Conservation (phyloP, 2,797 vertebrate genomes). For the Cheirogaleus major region DNA sequence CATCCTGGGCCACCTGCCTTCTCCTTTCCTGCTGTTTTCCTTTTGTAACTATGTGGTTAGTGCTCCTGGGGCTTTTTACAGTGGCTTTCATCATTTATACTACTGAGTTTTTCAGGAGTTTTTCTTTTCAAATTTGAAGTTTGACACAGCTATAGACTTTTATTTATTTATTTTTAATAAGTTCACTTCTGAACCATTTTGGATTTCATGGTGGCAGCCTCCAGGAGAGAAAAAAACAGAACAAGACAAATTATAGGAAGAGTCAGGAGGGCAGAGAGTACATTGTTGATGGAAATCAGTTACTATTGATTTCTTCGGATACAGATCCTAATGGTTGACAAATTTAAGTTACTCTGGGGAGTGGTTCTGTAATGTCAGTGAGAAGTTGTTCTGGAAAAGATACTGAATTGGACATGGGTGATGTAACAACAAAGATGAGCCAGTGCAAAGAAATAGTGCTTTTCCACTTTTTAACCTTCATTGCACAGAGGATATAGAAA, state of each 20-base stretch:
- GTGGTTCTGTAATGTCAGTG: neutral
- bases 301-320: conserved; percentile 7
- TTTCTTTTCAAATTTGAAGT: conserved; percentile 64
- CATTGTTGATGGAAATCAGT: neutral
- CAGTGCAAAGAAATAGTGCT: neutral
- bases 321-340: neutral
- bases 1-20: conserved; percentile 52
- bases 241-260: neutral
- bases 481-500: neutral
- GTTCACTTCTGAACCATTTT: conserved; percentile 37
- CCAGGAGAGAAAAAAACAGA: neutral
- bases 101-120: neutral
- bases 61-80: conserved; percentile 33
- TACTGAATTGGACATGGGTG: neutral
- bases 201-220: neutral
- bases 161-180: conserved; percentile 19
- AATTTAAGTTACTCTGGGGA: neutral
- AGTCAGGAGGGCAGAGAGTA: neutral
- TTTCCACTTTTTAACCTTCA: neutral
- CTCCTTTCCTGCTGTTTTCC: conserved; percentile 52
- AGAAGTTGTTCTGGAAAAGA: conserved; percentile 32
- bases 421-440: neutral
- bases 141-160: conserved; percentile 3
- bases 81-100: neutral
- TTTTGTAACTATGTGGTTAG: conserved; percentile 67